phyloP scores from a whole-genome alignment of 1,140 invertebrate species.

The Frieseomelitta varia region DNA sequence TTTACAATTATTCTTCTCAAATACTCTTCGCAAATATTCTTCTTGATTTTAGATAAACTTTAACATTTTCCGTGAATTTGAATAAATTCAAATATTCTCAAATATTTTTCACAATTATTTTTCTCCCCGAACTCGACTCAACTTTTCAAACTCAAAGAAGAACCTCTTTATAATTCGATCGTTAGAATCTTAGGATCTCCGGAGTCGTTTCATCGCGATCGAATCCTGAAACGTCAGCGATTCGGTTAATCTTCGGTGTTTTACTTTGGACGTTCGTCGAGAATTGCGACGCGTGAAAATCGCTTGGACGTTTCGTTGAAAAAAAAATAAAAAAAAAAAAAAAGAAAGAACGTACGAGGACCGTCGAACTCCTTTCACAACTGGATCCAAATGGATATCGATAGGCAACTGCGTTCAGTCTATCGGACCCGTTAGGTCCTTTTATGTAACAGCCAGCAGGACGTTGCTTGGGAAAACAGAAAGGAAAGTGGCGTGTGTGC shows the following conservation, averaged over 20 bases:
- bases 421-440: conserved; percentile 13
- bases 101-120: too few relatives aligned
- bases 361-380: neutral
- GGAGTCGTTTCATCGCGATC: neutral
- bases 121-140: too few relatives aligned
- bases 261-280: neutral
- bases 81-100: too few relatives aligned
- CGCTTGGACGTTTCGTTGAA: neutral
- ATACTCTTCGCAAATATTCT: too few relatives aligned
- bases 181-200: neutral
- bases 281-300: neutral
- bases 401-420: conserved; percentile 11
- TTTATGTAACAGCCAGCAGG: conserved; percentile 35
- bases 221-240: too few relatives aligned
- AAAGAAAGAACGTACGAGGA: too few relatives aligned
- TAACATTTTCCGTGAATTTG: too few relatives aligned
- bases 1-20: too few relatives aligned
- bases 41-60: neutral
- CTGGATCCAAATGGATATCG: conserved; percentile 1
- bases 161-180: too few relatives aligned
- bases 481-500: conserved; percentile 30
- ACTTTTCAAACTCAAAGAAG: neutral
- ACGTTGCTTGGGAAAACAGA: conserved; percentile 42
- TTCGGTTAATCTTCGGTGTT: neutral
- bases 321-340: neutral